phyloP scores from a whole-genome alignment of 2,888 invertebrate species.

The Agriopis marginaria region DNA sequence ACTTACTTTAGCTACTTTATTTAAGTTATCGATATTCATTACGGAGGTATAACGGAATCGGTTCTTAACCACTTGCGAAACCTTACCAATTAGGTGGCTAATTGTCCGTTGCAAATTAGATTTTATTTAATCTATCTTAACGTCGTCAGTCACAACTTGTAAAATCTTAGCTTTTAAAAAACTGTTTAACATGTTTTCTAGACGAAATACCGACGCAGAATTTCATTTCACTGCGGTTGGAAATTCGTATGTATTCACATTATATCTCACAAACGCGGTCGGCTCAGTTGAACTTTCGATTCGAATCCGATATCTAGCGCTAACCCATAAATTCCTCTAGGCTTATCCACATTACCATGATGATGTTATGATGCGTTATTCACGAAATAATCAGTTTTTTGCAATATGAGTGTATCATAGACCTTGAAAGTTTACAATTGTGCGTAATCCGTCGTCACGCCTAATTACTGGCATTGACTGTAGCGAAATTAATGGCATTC shows the following conservation, averaged over 20 bases:
- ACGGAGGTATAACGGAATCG: neutral
- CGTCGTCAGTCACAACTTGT: neutral
- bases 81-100: slow-evolving; percentile 7
- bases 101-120: slow-evolving; percentile 4
- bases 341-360: slow-evolving; percentile 53
- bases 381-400: slow-evolving; percentile 17
- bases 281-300: slow-evolving; percentile 41
- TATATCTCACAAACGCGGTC: slow-evolving; percentile 20
- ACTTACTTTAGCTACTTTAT: neutral
- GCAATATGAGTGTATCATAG: slow-evolving; percentile 35
- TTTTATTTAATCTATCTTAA: neutral
- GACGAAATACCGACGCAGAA: slow-evolving; percentile 7
- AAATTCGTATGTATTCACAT: slow-evolving; percentile 30
- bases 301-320: slow-evolving; percentile 43
- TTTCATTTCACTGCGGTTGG: slow-evolving; percentile 28
- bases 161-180: neutral
- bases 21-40: neutral
- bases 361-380: slow-evolving; percentile 57
- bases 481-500: slow-evolving; percentile 40
- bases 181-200: slow-evolving; percentile 4
- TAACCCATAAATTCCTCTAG: slow-evolving; percentile 13
- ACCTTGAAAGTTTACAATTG: slow-evolving; percentile 43
- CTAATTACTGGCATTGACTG: slow-evolving; percentile 41
- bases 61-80: slow-evolving; percentile 10
- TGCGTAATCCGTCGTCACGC: slow-evolving; percentile 45